Conservation (phyloP, 2,888 invertebrate species). For the Lepidocyrtoides sp. region DNA sequence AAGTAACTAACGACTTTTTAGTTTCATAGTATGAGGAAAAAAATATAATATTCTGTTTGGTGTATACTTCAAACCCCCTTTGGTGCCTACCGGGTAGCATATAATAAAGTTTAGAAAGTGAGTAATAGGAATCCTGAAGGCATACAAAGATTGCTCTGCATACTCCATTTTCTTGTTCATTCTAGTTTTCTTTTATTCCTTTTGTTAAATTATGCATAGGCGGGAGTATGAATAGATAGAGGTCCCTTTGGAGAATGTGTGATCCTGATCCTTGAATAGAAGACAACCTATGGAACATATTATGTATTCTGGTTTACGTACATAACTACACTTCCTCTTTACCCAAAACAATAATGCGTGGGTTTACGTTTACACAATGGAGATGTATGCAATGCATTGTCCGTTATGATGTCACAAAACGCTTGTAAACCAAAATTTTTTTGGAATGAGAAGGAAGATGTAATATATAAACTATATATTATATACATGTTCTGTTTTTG, state of each 20-base stretch:
- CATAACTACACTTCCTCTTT: not conserved
- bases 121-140: conserved; percentile 5
- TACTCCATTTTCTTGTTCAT: not conserved
- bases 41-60: too few relatives aligned
- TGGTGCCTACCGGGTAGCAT: not conserved
- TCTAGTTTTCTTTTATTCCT: not conserved
- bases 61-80: too few relatives aligned
- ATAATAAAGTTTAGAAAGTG: not conserved
- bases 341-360: conserved; percentile 12
- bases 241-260: conserved; percentile 20
- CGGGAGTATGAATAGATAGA: not conserved
- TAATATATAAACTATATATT: not conserved
- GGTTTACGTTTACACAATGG: not conserved
- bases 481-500: not conserved
- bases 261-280: conserved; percentile 16
- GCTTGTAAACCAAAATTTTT: conserved; percentile 2
- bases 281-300: not conserved
- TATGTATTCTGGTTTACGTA: not conserved
- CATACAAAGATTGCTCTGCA: not conserved
- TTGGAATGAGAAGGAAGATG: conserved; percentile 3
- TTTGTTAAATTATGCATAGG: conserved; percentile 31
- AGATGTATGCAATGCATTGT: not conserved
- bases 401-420: conserved; percentile 20
- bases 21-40: too few relatives aligned
- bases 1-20: too few relatives aligned